Percentiles rank a stretch among this genome's conserved stretches.
Conservation (phyloP, 2,797 vertebrate species). For the Ispidina picta region DNA sequence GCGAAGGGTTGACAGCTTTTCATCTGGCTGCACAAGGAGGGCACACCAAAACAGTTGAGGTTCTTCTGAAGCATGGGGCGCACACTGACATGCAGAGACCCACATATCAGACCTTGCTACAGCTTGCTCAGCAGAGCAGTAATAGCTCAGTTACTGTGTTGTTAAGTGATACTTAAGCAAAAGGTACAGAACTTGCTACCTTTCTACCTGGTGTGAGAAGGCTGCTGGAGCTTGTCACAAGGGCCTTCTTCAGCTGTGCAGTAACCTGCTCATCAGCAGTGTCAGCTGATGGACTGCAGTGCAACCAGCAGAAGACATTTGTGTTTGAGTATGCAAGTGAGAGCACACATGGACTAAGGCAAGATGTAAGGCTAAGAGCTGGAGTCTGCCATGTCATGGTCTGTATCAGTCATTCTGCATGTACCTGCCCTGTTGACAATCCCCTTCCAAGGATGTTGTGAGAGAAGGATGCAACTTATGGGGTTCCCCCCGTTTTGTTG, state of each 20-base stretch:
- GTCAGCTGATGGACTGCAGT: background rate
- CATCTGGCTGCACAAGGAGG: conserved; percentile 84
- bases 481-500: background rate
- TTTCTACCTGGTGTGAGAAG: background rate
- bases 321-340: background rate
- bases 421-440: background rate
- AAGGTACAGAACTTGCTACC: background rate
- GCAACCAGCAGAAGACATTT: background rate
- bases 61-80: conserved; percentile 79
- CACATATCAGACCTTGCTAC: conserved; percentile 43
- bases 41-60: conserved; percentile 79
- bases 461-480: background rate
- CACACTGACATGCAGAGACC: conserved; percentile 41
- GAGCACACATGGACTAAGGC: background rate
- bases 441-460: background rate
- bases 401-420: background rate
- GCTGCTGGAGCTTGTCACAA: background rate
- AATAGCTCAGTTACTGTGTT: background rate
- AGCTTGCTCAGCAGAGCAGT: conserved; percentile 38
- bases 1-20: conserved; percentile 82
- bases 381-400: background rate
- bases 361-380: background rate
- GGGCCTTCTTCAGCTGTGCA: background rate
- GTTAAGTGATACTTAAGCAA: conserved; percentile 74
- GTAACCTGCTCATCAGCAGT: background rate